Evolutionary conservation across 1,140 invertebrate species (phyloP), one percentile per base, ranked within the genome.

Genomic region (Akabosia matsudoensis): DNA sequence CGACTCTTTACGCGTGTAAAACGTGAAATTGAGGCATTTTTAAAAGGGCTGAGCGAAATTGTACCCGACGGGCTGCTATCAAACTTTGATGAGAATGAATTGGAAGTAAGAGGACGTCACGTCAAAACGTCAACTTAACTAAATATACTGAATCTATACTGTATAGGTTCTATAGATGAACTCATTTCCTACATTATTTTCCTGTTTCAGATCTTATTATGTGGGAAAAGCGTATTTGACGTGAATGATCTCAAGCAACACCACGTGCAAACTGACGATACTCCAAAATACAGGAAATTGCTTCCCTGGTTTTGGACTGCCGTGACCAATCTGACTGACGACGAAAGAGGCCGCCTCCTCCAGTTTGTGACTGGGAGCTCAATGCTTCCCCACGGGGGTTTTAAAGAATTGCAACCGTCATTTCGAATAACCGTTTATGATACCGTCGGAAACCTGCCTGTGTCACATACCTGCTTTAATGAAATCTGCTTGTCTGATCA

Each of bases 61-160:
- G 94, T 96, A 80, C 94, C 95, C 0, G 93, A 95, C 84, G 94
- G 96, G 86, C 87, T 97, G 78, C 87, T 97, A 64, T 93, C 92
- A 83, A 96, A 96, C 84, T 97, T 97, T 86, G 95, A 97, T 86
- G 96, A 97, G 86, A 96, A 96, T 86, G 95, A 97, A 86, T 86
- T 97, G 22, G 95, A 97, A 90, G 93, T 96, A 85, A n/a, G 37
- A 45, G 37, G 7, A 45, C 18, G 37, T n/a, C 37, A 45, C 18
- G 37, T 45, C 18, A 45, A 45, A 45, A n/a, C n/a, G n/a, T n/a
- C n/a, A n/a, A n/a, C n/a, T n/a, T n/a, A n/a, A n/a, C n/a, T n/a
- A n/a, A n/a, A n/a, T n/a, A n/a, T n/a, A n/a, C n/a, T n/a, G n/a
- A n/a, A n/a, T n/a, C n/a, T n/a, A n/a, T n/a, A n/a, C n/a, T n/a